phyloP scores from a whole-genome alignment of 2,888 invertebrate species.

The Lithophane socia region DNA sequence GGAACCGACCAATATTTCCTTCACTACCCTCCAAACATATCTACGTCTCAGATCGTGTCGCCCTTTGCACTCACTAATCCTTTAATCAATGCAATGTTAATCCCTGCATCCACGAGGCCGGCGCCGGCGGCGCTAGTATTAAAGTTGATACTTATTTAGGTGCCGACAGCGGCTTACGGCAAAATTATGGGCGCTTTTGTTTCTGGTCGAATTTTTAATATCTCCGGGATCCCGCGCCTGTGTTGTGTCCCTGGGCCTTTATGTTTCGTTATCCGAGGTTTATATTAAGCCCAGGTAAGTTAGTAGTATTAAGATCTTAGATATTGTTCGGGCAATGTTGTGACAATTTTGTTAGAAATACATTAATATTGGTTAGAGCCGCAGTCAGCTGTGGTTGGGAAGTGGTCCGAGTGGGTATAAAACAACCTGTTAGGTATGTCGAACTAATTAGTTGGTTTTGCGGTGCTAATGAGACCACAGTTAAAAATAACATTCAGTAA shows the following conservation, averaged over 20 bases:
- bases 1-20: background rate
- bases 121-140: constrained; percentile 32
- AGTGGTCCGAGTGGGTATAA: background rate
- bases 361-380: constrained; percentile 13
- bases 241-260: constrained; percentile 66
- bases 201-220: constrained; percentile 73
- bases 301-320: constrained; percentile 64
- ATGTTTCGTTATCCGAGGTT: constrained; percentile 58
- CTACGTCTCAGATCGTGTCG: background rate
- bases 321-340: constrained; percentile 44
- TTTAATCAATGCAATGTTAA: constrained; percentile 62
- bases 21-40: background rate
- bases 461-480: background rate
- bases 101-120: constrained; percentile 39
- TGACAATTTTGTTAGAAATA: constrained; percentile 32
- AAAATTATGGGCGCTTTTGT: constrained; percentile 72
- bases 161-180: constrained; percentile 62
- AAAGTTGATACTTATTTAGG: constrained; percentile 66
- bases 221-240: constrained; percentile 58
- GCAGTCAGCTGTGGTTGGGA: background rate
- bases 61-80: constrained; percentile 48
- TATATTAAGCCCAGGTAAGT: constrained; percentile 62
- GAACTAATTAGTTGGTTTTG: background rate
- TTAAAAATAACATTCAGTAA: background rate
- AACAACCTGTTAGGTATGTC: background rate